phyloP scores from a whole-genome alignment of 1,140 invertebrate species.

The Mercenaria mercenaria region DNA sequence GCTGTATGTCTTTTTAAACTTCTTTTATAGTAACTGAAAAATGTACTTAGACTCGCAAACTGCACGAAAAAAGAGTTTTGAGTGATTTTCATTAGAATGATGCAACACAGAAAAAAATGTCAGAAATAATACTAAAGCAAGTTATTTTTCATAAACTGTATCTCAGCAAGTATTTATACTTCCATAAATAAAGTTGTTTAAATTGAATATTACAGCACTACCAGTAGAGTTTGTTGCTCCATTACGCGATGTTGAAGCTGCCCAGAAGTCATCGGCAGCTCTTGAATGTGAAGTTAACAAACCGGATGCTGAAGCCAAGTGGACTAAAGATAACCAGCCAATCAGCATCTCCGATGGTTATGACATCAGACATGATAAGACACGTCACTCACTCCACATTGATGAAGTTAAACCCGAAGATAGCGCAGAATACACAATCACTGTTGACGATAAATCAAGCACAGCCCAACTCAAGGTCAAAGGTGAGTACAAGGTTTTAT shows the following conservation, averaged over 20 bases:
- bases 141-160: no score
- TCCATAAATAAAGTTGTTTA: no score
- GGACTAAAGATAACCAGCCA: conserved; percentile 92
- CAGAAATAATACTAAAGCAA: no score
- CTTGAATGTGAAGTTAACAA: conserved; percentile 88
- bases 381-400: conserved; percentile 91
- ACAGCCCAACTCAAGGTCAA: conserved; percentile 78
- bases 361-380: conserved; percentile 94
- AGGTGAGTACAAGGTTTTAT: conserved; percentile 69
- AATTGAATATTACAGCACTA: conserved; percentile 74
- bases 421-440: conserved; percentile 82
- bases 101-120: no score
- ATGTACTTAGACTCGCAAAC: not conserved
- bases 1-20: no score
- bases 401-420: conserved; percentile 89
- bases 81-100: no score
- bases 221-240: conserved; percentile 79
- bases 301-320: conserved; percentile 92
- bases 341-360: conserved; percentile 90
- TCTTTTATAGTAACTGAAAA: conserved; percentile 8
- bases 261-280: conserved; percentile 70
- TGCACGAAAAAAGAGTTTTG: not conserved
- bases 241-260: conserved; percentile 76
- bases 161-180: no score
- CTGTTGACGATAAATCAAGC: conserved; percentile 89